Percentiles rank a stretch among this genome's conserved stretches.
Evolutionary conservation across 2,113 vertebrate genomes (phyloP).

Genomic region (Sprattus sprattus): DNA sequence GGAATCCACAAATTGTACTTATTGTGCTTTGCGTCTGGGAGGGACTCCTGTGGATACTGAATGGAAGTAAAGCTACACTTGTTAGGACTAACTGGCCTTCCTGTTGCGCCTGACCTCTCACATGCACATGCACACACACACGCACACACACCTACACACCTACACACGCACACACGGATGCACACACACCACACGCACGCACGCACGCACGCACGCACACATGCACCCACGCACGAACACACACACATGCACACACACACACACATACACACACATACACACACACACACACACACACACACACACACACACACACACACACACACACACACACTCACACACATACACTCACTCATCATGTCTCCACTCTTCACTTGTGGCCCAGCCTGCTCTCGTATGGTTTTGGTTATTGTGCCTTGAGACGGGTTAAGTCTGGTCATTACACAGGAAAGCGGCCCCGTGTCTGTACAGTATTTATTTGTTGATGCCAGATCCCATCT

Average conservation of each 20-base stretch:
- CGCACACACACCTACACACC: neutral
- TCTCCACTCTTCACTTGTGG: neutral
- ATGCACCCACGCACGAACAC: no score
- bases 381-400: constrained; percentile 30
- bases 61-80: neutral
- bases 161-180: neutral
- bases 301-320: neutral
- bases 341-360: no score
- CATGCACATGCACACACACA: neutral
- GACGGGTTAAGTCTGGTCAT: constrained; percentile 26
- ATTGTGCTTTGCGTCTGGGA: neutral
- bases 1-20: neutral
- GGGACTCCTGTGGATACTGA: constrained; percentile 7
- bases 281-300: neutral
- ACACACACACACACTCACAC: neutral
- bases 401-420: constrained; percentile 13
- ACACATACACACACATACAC: no score
- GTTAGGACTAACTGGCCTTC: neutral
- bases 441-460: neutral
- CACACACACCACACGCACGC: neutral
- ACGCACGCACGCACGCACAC: neutral
- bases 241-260: no score
- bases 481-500: neutral
- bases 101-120: neutral
- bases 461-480: neutral